Percentiles rank a stretch among this genome's conserved stretches.
These are phyloP conservation scores for Leptocoma aspasia DNA, from an alignment of 2,113 vertebrate species.

Conservation along the genomic window DNA sequence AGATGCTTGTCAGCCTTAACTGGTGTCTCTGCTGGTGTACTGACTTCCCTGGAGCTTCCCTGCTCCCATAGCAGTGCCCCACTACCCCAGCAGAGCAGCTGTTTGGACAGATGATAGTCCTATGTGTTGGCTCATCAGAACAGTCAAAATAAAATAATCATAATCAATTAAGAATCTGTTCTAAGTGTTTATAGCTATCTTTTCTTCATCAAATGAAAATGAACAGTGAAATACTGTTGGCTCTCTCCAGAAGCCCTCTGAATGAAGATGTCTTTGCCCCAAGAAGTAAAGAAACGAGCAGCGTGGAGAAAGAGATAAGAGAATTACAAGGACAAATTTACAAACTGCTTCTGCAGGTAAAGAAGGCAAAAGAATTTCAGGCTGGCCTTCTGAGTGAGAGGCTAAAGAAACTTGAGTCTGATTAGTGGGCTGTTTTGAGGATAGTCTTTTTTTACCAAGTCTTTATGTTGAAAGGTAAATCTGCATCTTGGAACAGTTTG, in stretches of 20 bases:
- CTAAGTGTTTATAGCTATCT: not conserved
- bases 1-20: not conserved
- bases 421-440: not conserved
- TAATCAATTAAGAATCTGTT: not conserved
- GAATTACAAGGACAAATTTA: slow-evolving; percentile 89
- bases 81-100: not conserved
- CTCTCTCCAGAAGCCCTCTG: slow-evolving; percentile 79
- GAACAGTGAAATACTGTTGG: not conserved
- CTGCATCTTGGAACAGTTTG: not conserved
- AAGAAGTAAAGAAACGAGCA: slow-evolving; percentile 60
- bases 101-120: not conserved
- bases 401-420: not conserved
- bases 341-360: slow-evolving; percentile 89
- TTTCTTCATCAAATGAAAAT: not conserved
- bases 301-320: slow-evolving; percentile 78
- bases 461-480: not conserved
- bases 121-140: not conserved
- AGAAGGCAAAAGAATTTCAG: not conserved
- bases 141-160: not conserved
- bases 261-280: slow-evolving; percentile 90
- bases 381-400: not conserved
- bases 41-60: not conserved
- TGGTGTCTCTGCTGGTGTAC: not conserved
- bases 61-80: not conserved
- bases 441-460: not conserved